Evolutionary conservation across 2,888 invertebrate species (phyloP), one percentile per base, ranked within the genome.

Genomic region (Aphidius colemani): DNA sequence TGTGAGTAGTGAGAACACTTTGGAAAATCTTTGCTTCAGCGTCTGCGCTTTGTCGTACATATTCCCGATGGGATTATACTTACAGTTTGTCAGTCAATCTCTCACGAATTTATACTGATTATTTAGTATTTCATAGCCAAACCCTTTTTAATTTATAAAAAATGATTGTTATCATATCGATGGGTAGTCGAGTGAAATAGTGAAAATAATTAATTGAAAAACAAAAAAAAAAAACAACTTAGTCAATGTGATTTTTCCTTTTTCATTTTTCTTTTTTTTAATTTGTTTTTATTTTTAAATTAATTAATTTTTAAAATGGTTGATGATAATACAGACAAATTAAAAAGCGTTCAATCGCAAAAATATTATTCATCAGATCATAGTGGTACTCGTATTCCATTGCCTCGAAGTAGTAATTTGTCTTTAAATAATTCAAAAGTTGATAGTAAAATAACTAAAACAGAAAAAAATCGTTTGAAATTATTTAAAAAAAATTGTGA

Each of bases 1-100:
- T 30, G 30, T 30, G 30, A 5, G 30, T 30, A 30, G 58, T 50
- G 66, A 64, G 69, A 30, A 68, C 72, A 70, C 72, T 75, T 75
- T 72, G 76, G 46, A 75, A 77, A 78, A 79, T 78, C 79, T 78
- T 76, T 76, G 77, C 65, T 71, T 73, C 71, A 68, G 72, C 77
- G 78, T 75, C 75, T 78, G 80, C 80, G 80, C 75, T 61, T 61
- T 58, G 51, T 55, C 49, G 63, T 59, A 64, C 67, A 66, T 64
- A 67, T 59, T 51, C 63, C 66, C 68, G 70, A 72, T 69, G 70
- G 64, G 5, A 30, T 30, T 30, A 2, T 30, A 30, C 5, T 30
- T 5, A 30, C 30, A 30, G 30, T 30, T 30, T 30, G 30, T 30
- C 30, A 30, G 30, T 30, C 30, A 30, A 30, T 5, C 30, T 30